Evolutionary conservation across 2,113 vertebrate species (phyloP).

Genomic region (Colius striatus): DNA sequence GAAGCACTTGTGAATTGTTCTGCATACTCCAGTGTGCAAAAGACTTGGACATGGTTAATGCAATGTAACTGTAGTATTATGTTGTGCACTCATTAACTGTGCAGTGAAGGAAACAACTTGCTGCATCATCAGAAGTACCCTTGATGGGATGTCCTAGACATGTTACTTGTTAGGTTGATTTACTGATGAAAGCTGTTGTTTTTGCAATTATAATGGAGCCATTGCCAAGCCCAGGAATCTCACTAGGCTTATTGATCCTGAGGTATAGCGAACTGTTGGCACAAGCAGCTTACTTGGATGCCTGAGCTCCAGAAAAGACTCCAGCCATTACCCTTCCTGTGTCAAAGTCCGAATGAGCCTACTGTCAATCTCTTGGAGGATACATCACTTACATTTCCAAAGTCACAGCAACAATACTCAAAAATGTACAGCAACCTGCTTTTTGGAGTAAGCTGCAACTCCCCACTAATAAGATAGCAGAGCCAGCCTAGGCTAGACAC

Average conservation of each 20-base stretch:
- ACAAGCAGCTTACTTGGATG: not conserved
- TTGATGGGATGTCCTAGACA: constrained; percentile 20
- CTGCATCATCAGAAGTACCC: constrained; percentile 19
- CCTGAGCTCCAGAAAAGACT: constrained; percentile 3
- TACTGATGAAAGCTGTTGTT: constrained; percentile 48
- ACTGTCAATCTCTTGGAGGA: not conserved
- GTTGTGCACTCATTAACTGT: not conserved
- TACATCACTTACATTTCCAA: not conserved
- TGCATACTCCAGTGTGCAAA: not conserved
- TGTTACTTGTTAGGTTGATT: constrained; percentile 41
- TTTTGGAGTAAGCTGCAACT: not conserved
- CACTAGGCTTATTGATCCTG: constrained; percentile 24
- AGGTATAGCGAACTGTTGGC: not conserved
- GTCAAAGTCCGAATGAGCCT: not conserved
- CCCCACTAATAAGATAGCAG: not conserved
- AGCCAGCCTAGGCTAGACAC: not conserved
- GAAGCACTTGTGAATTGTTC: not conserved
- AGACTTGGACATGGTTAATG: not conserved
- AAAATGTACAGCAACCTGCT: not conserved
- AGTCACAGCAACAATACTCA: not conserved
- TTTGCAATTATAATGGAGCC: constrained; percentile 42
- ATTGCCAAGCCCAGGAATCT: constrained; percentile 31
- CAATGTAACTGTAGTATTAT: not conserved
- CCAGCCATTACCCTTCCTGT: not conserved
- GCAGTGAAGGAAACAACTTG: not conserved